Conservation (phyloP, 2,888 invertebrate genomes). For the Athalia cordata region DNA sequence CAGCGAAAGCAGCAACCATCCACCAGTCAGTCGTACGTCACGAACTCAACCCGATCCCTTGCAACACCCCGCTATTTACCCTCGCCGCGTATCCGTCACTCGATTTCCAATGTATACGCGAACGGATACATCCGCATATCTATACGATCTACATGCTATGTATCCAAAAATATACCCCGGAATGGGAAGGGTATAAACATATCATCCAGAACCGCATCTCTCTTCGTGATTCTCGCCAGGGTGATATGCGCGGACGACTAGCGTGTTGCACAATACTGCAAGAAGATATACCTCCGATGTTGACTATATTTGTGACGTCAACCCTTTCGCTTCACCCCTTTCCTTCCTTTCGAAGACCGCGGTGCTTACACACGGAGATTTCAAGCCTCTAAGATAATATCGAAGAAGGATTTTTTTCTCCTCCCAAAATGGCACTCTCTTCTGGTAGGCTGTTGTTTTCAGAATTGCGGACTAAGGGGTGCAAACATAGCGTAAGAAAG, state of each 20-base stretch:
- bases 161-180: not conserved
- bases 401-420: conserved; percentile 17
- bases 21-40: conserved; percentile 1
- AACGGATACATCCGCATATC: too few species aligned
- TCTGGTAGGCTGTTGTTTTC: too few species aligned
- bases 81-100: conserved; percentile 18
- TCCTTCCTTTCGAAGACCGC: not conserved
- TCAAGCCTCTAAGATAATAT: not conserved
- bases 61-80: conserved; percentile 30
- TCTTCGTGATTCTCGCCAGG: too few species aligned
- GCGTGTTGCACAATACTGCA: too few species aligned
- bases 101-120: not conserved
- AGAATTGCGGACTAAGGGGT: not conserved
- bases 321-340: not conserved
- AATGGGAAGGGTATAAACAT: too few species aligned
- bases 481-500: conserved; percentile 18
- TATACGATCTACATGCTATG: not conserved
- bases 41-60: conserved; percentile 7
- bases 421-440: not conserved
- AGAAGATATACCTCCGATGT: not conserved
- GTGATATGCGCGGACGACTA: too few species aligned
- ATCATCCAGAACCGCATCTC: too few species aligned
- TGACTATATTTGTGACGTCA: not conserved
- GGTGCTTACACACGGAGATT: not conserved
- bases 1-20: not conserved